Base-by-base conservation (phyloP, 2,113 vertebrate species). In the Aix galericulata region DNA sequence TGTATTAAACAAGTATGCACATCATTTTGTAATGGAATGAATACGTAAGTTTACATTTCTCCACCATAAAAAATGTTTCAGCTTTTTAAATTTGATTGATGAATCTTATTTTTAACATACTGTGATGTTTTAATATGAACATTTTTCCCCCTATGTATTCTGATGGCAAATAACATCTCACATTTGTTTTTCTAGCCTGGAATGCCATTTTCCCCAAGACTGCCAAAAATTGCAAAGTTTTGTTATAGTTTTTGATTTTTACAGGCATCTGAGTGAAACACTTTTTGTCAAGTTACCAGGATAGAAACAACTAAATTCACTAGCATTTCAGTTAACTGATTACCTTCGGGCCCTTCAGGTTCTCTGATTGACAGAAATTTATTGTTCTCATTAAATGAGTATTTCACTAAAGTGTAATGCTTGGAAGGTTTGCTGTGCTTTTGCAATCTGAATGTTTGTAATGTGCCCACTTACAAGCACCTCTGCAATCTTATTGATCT, bases 281-380 rank as follows among this genome's bases (percentile, higher is more conserved):
- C 91, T 95, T 95, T 91, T 93, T 95, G 96, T 97, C 87, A 94
- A 86, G 77, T 68, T 55, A 89, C 95, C 88, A 83, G 91, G 93
- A 86, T 71, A 77, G 64, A 95, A 94, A 80, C 25, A 60, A 93
- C 83, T 96, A 81, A 52, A 88, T 88, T 93, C 82, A 74, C 22
- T 78, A 73, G 69, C 15, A 34, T 83, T 81, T 78, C 73, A 81
- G 92, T 93, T 95, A 95, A 93, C 90, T 78, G 68, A 91, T 96
- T 89, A 89, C 76, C 93, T 95, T 91, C 72, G 34, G 91, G 82
- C 46, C 56, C 46, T 83, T 89, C 68, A 86, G 78, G 38, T 92
- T 93, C 89, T 95, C 80, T 96, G 91, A 88, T 29, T 83, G 94
- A 81, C 91, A 91, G 94, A 46, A 86, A 71, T 89, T 46, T 86